A percentile compares a stretch with the other conserved stretches of the same genome.
These are phyloP conservation scores for Danaus plexippus DNA, from an alignment of 1,140 invertebrate genomes.

Conservation along the genomic window DNA sequence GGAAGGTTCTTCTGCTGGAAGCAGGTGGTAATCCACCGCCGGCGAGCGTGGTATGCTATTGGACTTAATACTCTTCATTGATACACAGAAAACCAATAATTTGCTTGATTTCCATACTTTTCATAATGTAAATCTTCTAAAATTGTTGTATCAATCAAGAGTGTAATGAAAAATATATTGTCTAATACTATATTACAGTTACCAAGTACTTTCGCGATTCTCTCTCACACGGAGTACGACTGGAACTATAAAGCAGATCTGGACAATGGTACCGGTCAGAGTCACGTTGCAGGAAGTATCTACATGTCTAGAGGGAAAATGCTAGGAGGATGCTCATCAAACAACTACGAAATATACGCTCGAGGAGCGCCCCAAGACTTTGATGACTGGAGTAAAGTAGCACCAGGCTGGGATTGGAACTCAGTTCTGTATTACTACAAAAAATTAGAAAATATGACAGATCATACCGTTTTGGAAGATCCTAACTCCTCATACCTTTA, in stretches of 20 bases:
- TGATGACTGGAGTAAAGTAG: constrained; percentile 76
- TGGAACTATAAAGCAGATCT: constrained; percentile 43
- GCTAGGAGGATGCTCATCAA: constrained; percentile 80
- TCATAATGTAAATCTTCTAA: not conserved
- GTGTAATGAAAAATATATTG: constrained; percentile 3
- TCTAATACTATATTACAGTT: constrained; percentile 33
- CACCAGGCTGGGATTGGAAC: constrained; percentile 84
- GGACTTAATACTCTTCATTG: not conserved
- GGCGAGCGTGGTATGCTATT: constrained; percentile 39
- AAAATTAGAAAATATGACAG: constrained; percentile 54
- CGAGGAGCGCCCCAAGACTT: constrained; percentile 84
- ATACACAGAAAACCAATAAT: not conserved
- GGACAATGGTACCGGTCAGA: constrained; percentile 36
- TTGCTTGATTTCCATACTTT: not conserved
- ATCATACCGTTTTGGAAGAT: constrained; percentile 33
- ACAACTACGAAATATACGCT: constrained; percentile 86
- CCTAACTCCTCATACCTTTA: constrained; percentile 38
- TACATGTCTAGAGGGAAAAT: constrained; percentile 66
- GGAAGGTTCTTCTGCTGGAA: constrained; percentile 84
- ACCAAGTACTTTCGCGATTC: constrained; percentile 39
- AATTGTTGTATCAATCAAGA: not conserved
- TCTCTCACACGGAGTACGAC: constrained; percentile 45
- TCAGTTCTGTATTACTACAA: constrained; percentile 71
- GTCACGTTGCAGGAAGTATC: constrained; percentile 28
- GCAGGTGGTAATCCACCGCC: constrained; percentile 73